Conservation (phyloP, 2,113 vertebrate genomes). For the Scomber scombrus region DNA sequence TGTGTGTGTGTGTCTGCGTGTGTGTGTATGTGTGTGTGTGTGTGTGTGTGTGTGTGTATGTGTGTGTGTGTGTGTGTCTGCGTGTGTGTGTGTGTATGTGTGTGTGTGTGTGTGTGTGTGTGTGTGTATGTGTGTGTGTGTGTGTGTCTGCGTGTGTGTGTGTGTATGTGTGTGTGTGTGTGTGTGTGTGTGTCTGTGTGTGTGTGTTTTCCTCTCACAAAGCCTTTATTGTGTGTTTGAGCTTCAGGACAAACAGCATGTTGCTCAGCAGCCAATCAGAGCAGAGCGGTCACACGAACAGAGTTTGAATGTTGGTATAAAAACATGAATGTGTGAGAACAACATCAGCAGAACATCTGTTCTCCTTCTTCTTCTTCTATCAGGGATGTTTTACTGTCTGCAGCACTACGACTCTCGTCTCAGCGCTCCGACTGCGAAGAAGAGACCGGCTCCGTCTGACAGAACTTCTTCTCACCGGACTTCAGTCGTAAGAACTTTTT, state of each 20-base stretch:
- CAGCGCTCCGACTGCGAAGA: constrained; percentile 84
- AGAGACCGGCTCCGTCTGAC: constrained; percentile 86
- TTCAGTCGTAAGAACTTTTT: constrained; percentile 35
- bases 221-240: constrained; percentile 26
- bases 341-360: neutral
- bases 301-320: constrained; percentile 42
- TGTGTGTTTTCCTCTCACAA: constrained; percentile 19
- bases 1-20: too few species aligned
- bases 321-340: neutral
- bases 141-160: too few species aligned
- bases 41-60: too few species aligned
- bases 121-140: too few species aligned
- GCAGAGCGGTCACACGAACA: constrained; percentile 21
- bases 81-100: too few species aligned
- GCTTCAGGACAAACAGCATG: neutral
- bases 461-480: constrained; percentile 59
- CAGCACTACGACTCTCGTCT: constrained; percentile 89
- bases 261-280: constrained; percentile 56
- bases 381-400: constrained; percentile 96
- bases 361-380: neutral
- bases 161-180: too few species aligned
- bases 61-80: too few species aligned
- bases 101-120: too few species aligned
- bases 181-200: too few species aligned
- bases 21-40: too few species aligned